phyloP scores from a whole-genome alignment of 2,113 vertebrate genomes.

The Sterrhoptilus dennistouni region DNA sequence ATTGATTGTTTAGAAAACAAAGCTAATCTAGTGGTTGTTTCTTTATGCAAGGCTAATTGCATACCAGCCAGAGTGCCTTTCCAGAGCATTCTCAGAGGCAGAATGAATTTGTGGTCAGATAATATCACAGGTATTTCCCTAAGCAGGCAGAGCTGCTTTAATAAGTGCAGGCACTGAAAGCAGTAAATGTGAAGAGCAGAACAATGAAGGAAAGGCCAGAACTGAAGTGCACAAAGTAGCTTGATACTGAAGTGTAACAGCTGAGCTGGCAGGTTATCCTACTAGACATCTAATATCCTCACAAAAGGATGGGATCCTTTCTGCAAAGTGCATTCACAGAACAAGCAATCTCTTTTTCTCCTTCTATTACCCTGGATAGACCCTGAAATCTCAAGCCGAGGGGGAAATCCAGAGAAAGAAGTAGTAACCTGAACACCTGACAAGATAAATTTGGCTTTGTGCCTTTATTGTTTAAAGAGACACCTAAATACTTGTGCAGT shows the following conservation, averaged over 20 bases:
- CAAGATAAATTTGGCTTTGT: neutral
- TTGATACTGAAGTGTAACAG: neutral
- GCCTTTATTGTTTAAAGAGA: neutral
- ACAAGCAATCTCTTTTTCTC: neutral
- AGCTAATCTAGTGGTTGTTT: constrained; percentile 9
- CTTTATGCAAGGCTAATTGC: constrained; percentile 31
- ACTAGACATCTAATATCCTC: neutral
- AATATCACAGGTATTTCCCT: neutral
- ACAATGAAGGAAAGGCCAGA: neutral
- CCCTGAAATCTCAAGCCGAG: neutral
- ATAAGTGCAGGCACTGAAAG: neutral
- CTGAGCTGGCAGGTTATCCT: neutral
- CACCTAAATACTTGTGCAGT: neutral
- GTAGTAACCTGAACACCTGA: neutral
- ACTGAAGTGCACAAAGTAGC: neutral
- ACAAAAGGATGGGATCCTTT: neutral
- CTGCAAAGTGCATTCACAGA: neutral
- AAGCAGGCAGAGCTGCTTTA: neutral
- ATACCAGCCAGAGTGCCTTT: neutral
- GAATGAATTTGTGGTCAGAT: constrained; percentile 46
- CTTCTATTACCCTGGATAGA: neutral
- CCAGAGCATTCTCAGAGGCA: neutral
- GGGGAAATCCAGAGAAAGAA: neutral
- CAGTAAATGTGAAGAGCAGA: neutral
- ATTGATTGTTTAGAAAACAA: constrained; percentile 36